Evolutionary conservation across 2,113 vertebrate genomes (phyloP), one percentile per base, ranked within the genome.

Genomic region (Hydrolagus affinis): DNA sequence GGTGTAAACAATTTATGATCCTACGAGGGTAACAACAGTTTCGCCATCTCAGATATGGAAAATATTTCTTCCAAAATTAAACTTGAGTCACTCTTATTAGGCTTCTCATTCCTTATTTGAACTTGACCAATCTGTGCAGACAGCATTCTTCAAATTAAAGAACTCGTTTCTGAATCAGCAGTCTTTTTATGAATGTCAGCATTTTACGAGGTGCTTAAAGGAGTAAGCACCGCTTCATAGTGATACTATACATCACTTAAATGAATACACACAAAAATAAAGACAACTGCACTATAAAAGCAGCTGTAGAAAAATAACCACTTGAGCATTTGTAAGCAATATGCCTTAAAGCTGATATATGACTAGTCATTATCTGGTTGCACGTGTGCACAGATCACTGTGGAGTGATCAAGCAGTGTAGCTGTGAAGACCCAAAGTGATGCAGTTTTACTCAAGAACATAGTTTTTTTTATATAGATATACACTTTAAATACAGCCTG

Each of bases 361-460:
- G 28, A 60, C 11, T 78, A 80, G 59, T 80, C 10, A 80, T 28
- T 59, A 80, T 80, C 76, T 80, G 56, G 76, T 28, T 80, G 76
- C 59, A 62, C 59, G 25, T 80, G n/a, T 62, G 59, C 28, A 59
- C 62, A 80, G 62, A 80, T 23, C n/a, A 9, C n/a, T 64, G 6
- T 78, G 75, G n/a, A 78, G 62, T 62, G n/a, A n/a, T n/a, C n/a
- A n/a, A n/a, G n/a, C n/a, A 64, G n/a, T 28, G 12, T 6, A 80
- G 59, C 56, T 78, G 8, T 14, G 28, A n/a, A 77, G 75, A 8
- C 44, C 17, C 56, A 76, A 60, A 60, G 57, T 62, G n/a, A 62
- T 80, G n/a, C 32, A 75, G 56, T 75, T 75, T 32, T 32, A 21
- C 15, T 74, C 56, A 17, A 74, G 15, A 74, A 2, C 8, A 74